Base-by-base conservation (phyloP, 2,113 vertebrate species). In the Menidia beryllina region DNA sequence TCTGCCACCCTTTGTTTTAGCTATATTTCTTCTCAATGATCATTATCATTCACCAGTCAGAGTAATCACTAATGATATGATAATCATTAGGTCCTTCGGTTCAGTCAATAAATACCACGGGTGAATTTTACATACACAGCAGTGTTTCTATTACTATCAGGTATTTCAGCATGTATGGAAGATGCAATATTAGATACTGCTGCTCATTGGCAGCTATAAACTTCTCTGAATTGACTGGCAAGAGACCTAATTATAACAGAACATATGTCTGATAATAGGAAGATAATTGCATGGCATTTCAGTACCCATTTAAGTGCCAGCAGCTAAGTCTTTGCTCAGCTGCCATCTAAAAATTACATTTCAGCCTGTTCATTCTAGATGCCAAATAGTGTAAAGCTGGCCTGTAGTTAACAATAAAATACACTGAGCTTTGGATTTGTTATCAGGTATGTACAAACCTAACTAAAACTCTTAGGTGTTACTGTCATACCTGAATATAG, bases 221-320 rank as follows among this genome's bases (percentile, higher is more conserved):
- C 52, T 81, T 10, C 59, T 62, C 21, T 63, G 60, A 72, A 72
- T 57, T 58, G 72, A 82, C 81, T 62, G 78, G 72, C 79, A 66
- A 74, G 77, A 78, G 76, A 72, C 75, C 85, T 85, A 90, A 90
- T 92, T 90, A 90, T 65, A 86, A 77, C 69, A 53, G 68, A 88
- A 84, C 78, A 82, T 86, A 86, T 82, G 72, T 87, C 82, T 65
- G 85, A 90, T 90, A 92, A 93, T 89, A 62, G 84, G 82, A 85
- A 86, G 86, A 91, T 92, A 89, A 92, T 90, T 90, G 87, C 81
- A 75, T 69, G 64, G 68, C 76, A 77, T 86, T 88, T 82, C 79
- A 82, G 69, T 75, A 77, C 69, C 81, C 85, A 72, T 77, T 89
- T 63, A 87, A 78, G 77, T 78, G 65, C 80, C 73, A 58, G 81